Evolutionary conservation across 1,140 invertebrate species (phyloP).

Genomic region (Euura lappo): DNA sequence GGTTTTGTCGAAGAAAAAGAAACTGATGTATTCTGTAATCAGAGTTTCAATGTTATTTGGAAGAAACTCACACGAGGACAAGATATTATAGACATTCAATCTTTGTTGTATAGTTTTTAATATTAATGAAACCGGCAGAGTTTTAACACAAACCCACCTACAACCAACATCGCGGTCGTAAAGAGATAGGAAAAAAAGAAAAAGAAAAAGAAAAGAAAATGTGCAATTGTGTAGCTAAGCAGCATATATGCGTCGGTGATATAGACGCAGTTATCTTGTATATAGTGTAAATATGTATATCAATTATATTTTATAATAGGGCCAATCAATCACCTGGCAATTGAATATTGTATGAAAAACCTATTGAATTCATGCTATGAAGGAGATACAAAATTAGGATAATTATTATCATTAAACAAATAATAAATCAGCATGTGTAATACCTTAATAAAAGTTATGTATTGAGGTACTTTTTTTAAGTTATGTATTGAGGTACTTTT

Average conservation of each 20-base stretch:
- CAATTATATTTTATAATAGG: slow-evolving; percentile 62
- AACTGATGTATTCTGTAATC: too few species aligned
- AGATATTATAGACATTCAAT: slow-evolving; percentile 7
- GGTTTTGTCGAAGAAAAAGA: too few species aligned
- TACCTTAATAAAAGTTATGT: slow-evolving; percentile 62
- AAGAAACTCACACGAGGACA: too few species aligned
- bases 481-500: slow-evolving; percentile 42
- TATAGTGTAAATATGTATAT: slow-evolving; percentile 62
- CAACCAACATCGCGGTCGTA: slow-evolving; percentile 57
- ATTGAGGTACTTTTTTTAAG: slow-evolving; percentile 61
- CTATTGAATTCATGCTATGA: slow-evolving; percentile 36
- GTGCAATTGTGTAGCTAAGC: slow-evolving; percentile 59
- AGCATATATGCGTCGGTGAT: slow-evolving; percentile 41
- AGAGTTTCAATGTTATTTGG: too few species aligned
- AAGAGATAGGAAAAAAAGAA: too few species aligned
- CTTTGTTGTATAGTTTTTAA: slow-evolving; percentile 2
- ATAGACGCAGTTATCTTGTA: slow-evolving; percentile 45
- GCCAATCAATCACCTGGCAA: slow-evolving; percentile 54
- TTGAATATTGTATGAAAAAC: slow-evolving; percentile 45
- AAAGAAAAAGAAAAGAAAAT: slow-evolving; percentile 48
- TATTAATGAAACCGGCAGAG: slow-evolving; percentile 13
- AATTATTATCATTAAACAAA: slow-evolving; percentile 57
- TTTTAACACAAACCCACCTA: slow-evolving; percentile 41
- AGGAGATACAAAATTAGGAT: slow-evolving; percentile 53
- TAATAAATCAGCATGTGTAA: slow-evolving; percentile 58